phyloP scores from a whole-genome alignment of 1,140 invertebrate species.

The Drosophila insularis region DNA sequence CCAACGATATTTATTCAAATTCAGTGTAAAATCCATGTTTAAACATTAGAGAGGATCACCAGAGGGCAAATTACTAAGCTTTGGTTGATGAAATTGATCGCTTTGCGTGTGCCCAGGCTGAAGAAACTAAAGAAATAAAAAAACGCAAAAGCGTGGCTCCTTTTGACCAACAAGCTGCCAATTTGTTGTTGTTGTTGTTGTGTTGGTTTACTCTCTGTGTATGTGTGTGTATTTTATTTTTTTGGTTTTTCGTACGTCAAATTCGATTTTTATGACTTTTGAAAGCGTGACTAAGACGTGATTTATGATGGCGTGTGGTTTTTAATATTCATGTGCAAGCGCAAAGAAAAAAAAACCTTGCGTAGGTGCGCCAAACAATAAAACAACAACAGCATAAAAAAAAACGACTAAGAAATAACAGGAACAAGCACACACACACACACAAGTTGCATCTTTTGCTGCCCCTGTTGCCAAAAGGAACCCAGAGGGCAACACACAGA shows the following conservation, averaged over 20 bases:
- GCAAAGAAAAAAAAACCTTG: constrained; percentile 53
- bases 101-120: constrained; percentile 36
- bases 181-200: constrained; percentile 34
- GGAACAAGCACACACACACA: constrained; percentile 7
- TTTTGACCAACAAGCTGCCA: constrained; percentile 38
- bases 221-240: constrained; percentile 22
- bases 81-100: constrained; percentile 12
- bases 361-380: constrained; percentile 81
- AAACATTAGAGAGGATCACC: constrained; percentile 4
- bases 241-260: constrained; percentile 67
- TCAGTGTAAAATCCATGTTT: neutral
- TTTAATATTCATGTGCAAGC: constrained; percentile 82
- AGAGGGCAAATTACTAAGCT: neutral
- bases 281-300: constrained; percentile 82
- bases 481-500: constrained; percentile 39
- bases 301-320: constrained; percentile 83
- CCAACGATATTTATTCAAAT: too few species aligned
- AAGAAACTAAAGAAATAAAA: neutral
- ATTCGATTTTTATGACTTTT: constrained; percentile 82
- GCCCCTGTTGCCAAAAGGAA: constrained; percentile 11
- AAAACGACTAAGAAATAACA: constrained; percentile 17
- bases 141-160: constrained; percentile 46
- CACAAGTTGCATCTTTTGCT: constrained; percentile 46
- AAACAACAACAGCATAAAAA: constrained; percentile 45
- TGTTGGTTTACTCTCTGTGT: constrained; percentile 32